Evolutionary conservation across 2,888 invertebrate genomes (phyloP).

Genomic region (Drosophila meridiana): DNA sequence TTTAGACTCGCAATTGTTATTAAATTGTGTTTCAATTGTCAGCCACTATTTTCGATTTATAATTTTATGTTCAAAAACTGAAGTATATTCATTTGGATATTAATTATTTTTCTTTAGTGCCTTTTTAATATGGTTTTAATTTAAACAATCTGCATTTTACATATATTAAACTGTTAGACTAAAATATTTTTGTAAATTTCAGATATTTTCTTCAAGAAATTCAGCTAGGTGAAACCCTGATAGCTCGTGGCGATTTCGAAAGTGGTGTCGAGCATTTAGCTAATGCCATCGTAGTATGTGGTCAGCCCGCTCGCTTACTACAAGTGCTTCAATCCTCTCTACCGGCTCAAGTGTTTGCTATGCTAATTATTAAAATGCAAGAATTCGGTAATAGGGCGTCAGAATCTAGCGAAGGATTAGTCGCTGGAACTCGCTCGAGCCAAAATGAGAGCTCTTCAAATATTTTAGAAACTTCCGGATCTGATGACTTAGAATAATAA

Average conservation of each 20-base stretch:
- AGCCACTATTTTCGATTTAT: too few species aligned
- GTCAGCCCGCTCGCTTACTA: constrained; percentile 87
- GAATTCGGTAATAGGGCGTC: constrained; percentile 83
- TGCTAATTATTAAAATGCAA: constrained; percentile 90
- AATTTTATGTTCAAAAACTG: too few species aligned
- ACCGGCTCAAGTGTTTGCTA: constrained; percentile 96
- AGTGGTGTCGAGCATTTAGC: constrained; percentile 98
- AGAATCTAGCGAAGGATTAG: constrained; percentile 76
- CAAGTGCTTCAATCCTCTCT: constrained; percentile 94
- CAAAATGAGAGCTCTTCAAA: constrained; percentile 65
- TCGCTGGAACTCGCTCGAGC: constrained; percentile 56
- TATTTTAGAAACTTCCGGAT: constrained; percentile 70
- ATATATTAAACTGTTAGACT: background rate
- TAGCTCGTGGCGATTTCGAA: constrained; percentile 94
- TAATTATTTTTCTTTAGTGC: background rate
- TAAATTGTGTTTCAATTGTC: too few species aligned
- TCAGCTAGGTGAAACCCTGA: constrained; percentile 96
- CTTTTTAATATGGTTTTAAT: background rate
- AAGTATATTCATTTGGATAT: background rate
- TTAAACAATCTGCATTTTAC: background rate
- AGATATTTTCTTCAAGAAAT: constrained; percentile 89
- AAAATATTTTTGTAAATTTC: constrained; percentile 45
- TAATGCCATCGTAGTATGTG: constrained; percentile 98
- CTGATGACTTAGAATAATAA: constrained; percentile 83
- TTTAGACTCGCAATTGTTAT: too few species aligned